phyloP scores from a whole-genome alignment of 92 coral and sea anemone species.

The Muricea muricata region DNA sequence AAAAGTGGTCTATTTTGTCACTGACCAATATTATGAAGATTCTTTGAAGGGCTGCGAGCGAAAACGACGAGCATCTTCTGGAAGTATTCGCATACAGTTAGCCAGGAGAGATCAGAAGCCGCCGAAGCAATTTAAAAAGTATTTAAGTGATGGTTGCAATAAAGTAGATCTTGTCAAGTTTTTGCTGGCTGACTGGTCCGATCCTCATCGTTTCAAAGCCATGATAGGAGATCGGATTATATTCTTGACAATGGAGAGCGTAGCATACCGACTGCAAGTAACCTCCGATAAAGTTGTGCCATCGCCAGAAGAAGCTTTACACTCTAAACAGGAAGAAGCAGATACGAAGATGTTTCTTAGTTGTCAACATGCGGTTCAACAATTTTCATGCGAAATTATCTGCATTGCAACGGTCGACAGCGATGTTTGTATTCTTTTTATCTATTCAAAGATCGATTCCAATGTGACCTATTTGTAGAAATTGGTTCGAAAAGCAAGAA shows the following conservation, averaged over 20 bases:
- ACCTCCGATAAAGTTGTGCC: not conserved
- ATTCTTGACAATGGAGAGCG: not conserved
- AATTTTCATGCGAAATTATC: not conserved
- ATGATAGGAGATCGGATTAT: not conserved
- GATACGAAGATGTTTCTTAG: slow-evolving; percentile 30
- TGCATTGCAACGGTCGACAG: slow-evolving; percentile 21
- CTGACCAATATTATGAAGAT: slow-evolving; percentile 1
- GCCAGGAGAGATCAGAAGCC: slow-evolving; percentile 14
- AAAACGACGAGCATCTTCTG: slow-evolving; percentile 3
- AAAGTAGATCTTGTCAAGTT: slow-evolving; percentile 23
- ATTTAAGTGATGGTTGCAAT: not conserved
- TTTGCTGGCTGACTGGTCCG: slow-evolving; percentile 17
- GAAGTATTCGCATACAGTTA: slow-evolving; percentile 1
- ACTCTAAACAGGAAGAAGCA: slow-evolving; percentile 25
- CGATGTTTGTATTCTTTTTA: slow-evolving; percentile 2
- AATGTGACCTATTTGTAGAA: not conserved
- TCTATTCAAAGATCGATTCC: not conserved
- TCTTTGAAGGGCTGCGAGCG: slow-evolving; percentile 10
- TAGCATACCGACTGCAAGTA: not conserved
- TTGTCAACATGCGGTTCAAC: slow-evolving; percentile 1
- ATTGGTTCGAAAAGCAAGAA: slow-evolving; percentile 18
- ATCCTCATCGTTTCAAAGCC: slow-evolving; percentile 16
- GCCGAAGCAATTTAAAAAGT: slow-evolving; percentile 27
- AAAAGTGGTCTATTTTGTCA: slow-evolving; percentile 17
- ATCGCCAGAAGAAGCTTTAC: not conserved